Evolutionary conservation across 2,113 vertebrate genomes (phyloP).

Genomic region (Hystrix cristata): DNA sequence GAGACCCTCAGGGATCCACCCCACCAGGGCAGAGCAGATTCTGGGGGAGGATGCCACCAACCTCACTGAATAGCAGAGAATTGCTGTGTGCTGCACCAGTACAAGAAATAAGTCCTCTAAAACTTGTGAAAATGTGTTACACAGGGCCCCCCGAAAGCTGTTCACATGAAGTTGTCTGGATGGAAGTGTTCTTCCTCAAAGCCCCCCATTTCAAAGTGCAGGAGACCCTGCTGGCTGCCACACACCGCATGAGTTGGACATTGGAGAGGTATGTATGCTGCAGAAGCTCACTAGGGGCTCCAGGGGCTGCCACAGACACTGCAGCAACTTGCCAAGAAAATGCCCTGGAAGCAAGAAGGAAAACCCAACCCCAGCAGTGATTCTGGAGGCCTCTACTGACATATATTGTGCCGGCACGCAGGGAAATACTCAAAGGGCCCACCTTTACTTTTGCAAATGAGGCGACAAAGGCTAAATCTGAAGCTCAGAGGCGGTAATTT

Average conservation of each 20-base stretch:
- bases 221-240: accelerated
- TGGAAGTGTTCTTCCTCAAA: background rate
- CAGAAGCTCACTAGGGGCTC: too few relatives aligned
- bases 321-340: background rate
- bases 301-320: background rate
- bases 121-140: background rate
- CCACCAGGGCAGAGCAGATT: background rate
- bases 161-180: background rate
- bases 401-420: background rate
- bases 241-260: accelerated
- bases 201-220: background rate
- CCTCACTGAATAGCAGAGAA: background rate
- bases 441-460: background rate
- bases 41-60: background rate
- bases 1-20: accelerated
- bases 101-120: background rate
- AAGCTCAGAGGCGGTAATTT: background rate
- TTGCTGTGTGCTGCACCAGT: accelerated
- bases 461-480: background rate
- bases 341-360: background rate
- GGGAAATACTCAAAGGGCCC: background rate
- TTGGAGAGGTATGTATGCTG: accelerated
- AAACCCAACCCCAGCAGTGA: background rate
- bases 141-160: too few relatives aligned
- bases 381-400: background rate